These are phyloP conservation scores for Urocynchramus pylzowi DNA, from an alignment of 2,113 vertebrate species.

Conservation along the genomic window DNA sequence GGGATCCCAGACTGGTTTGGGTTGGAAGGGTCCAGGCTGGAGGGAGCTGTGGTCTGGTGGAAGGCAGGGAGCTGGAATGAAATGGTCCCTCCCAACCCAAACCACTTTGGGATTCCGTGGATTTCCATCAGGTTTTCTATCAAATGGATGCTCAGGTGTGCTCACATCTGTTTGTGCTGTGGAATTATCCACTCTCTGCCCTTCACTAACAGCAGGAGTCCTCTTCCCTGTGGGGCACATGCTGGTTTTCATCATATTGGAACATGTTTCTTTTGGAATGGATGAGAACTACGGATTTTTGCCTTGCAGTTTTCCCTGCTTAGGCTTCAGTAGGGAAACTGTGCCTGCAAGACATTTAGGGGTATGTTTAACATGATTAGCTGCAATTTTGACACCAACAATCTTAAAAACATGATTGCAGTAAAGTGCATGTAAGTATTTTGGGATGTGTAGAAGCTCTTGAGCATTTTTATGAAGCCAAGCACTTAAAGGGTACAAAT, in stretches of 20 bases:
- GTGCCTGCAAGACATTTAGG: background rate
- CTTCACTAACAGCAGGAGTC: background rate
- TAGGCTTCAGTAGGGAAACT: background rate
- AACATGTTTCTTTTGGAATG: background rate
- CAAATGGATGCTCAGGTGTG: background rate
- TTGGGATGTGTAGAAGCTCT: background rate
- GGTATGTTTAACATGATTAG: background rate
- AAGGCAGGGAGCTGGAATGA: background rate
- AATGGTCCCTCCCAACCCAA: too few relatives aligned
- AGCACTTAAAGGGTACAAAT: background rate
- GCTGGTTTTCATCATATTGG: accelerated
- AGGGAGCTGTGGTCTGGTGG: background rate
- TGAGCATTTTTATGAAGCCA: background rate
- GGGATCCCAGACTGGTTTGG: background rate
- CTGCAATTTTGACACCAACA: background rate
- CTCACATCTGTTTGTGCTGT: background rate
- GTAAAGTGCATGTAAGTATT: background rate
- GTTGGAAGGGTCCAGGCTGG: background rate
- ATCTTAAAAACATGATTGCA: background rate
- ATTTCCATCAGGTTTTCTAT: background rate
- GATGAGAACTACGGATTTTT: accelerated
- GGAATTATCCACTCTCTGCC: background rate
- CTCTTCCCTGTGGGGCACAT: background rate
- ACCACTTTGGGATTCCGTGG: background rate
- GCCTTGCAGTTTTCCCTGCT: background rate